Base-by-base conservation (phyloP, 2,888 invertebrate genomes). In the Epinotia ramella region DNA sequence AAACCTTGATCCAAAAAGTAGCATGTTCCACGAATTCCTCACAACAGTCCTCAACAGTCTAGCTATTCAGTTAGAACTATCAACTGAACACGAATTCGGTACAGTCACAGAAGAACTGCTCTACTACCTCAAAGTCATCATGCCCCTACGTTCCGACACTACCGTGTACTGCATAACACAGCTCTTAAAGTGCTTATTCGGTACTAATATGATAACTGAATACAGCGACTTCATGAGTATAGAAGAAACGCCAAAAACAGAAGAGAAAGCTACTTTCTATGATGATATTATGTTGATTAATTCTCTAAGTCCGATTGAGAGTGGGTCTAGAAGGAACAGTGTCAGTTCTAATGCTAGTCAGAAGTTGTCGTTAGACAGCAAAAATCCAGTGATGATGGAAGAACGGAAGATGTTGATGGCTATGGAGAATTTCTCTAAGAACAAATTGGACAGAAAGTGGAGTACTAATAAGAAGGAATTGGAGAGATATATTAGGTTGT, bases 401-500 rank as follows among this genome's bases (percentile, higher is more conserved):
- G 94, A 95, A 64, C 89, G 87, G 60, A 87, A 91, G 66, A 73
- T 92, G 78, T 80, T 94, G 80, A 90, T 92, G 0, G 88, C 87
- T 0, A 88, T 94, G 89, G 94, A 94, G 86, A 92, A 90, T 80
- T 94, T 94, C 67, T 86, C 91, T 0, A 94, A 91, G 81, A 93
- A 93, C 77, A 91, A 91, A 67, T 89, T 85, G 7, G 94, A 94
- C 81, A 87, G 91, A 53, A 94, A 95, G 66, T 94, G 94, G 93
- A 91, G 91, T 74, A 92, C 92, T 0, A 94, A 95, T 83, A 94
- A 94, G 79, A 93, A 91, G 63, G 94, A 95, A 77, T 83, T 94
- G 84, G 96, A 97, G 81, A 96, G 97, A 79, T 97, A 98, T 89
- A 99, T 99, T 79, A 95, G 98, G 81, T 95, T 99, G 83, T 99